These are phyloP conservation scores for Electrophaes corylata DNA, from an alignment of 2,888 invertebrate species.

Conservation along the genomic window DNA sequence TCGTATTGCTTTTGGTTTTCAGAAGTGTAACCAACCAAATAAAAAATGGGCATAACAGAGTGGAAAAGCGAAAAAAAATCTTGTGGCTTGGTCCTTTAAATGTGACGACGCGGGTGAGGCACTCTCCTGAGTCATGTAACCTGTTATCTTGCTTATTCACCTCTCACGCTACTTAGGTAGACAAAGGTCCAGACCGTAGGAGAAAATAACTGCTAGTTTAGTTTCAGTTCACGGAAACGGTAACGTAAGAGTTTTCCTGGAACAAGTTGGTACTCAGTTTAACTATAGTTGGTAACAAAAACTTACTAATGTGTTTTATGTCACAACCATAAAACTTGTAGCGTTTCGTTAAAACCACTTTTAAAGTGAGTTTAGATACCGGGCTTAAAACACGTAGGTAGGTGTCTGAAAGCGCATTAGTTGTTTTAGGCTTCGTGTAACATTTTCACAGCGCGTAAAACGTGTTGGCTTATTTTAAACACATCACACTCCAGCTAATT, in stretches of 20 bases:
- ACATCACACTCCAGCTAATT: background rate
- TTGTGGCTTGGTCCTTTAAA: no score
- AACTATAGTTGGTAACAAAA: conserved; percentile 10
- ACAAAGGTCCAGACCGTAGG: no score
- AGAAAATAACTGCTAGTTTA: conserved; percentile 2
- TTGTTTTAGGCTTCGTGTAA: background rate
- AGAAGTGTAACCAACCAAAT: no score
- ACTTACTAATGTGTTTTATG: conserved; percentile 7
- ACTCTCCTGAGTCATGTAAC: no score
- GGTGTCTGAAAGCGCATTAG: background rate
- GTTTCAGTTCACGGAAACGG: conserved; percentile 5
- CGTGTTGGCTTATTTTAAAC: background rate
- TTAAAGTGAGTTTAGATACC: conserved; percentile 1
- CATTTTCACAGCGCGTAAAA: background rate
- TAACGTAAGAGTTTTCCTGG: conserved; percentile 13
- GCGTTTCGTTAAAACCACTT: background rate
- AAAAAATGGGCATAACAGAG: no score
- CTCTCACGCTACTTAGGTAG: no score
- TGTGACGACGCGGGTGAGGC: no score
- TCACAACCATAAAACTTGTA: conserved; percentile 14
- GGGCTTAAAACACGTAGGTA: background rate
- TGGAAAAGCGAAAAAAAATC: no score
- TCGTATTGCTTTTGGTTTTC: no score
- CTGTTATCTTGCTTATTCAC: background rate
- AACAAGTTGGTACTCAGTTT: conserved; percentile 17